Conservation (phyloP, 92 coral and sea anemone species). For the Zoanthus sansibaricus region DNA sequence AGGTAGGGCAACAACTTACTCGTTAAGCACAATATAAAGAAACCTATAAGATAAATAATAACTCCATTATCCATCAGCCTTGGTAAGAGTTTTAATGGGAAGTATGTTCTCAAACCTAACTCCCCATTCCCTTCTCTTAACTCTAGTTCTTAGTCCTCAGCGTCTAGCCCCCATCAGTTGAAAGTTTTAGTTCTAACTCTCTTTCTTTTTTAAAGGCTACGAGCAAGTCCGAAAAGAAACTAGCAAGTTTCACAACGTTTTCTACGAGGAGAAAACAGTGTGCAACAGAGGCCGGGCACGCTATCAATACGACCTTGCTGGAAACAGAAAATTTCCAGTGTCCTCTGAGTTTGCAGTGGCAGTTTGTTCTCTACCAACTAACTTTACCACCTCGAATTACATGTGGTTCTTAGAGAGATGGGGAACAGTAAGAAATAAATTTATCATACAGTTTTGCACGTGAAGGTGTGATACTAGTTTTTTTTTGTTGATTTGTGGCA, state of each 20-base stretch:
- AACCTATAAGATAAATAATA: no score
- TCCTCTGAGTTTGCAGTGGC: slow-evolving; percentile 55
- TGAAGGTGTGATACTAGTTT: no score
- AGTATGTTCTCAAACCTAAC: no score
- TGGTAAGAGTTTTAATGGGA: no score
- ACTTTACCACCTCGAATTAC: slow-evolving; percentile 25
- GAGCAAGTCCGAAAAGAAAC: slow-evolving; percentile 47
- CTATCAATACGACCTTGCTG: slow-evolving; percentile 48
- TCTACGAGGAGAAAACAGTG: slow-evolving; percentile 49
- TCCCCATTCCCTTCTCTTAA: neutral
- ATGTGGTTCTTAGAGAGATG: slow-evolving; percentile 51
- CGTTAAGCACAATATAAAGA: no score
- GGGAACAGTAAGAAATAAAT: slow-evolving; percentile 57
- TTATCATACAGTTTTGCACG: no score
- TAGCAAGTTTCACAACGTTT: slow-evolving; percentile 45
- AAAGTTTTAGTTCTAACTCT: no score
- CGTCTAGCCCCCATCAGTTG: neutral
- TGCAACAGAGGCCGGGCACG: slow-evolving; percentile 62
- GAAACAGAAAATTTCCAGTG: slow-evolving; percentile 38
- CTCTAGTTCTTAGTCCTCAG: neutral
- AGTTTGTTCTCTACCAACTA: slow-evolving; percentile 47
- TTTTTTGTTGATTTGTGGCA: no score
- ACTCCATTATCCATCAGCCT: no score
- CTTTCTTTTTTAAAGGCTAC: slow-evolving; percentile 22
- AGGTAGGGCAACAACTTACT: no score